A percentile compares a stretch with the other conserved stretches of the same genome.
These are phyloP conservation scores for Lamprotornis superbus DNA, from an alignment of 2,113 vertebrate species.

Conservation along the genomic window DNA sequence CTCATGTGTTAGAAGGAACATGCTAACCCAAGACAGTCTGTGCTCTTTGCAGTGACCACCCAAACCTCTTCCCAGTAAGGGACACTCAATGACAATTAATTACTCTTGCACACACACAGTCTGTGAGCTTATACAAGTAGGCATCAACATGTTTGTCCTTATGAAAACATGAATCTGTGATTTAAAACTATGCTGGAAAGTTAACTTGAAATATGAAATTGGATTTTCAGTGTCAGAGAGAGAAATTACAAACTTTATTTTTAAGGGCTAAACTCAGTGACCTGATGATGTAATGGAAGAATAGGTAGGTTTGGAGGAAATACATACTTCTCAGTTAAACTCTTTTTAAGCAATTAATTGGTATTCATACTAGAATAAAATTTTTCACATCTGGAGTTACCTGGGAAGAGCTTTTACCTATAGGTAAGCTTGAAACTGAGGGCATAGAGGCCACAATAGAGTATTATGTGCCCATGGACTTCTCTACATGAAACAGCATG, in stretches of 20 bases:
- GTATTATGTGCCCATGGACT: accelerated
- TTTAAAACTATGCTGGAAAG: background rate
- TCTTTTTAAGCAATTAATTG: background rate
- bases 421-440: background rate
- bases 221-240: background rate
- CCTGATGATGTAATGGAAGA: background rate
- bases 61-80: background rate
- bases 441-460: background rate
- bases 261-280: background rate
- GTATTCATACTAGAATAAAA: background rate
- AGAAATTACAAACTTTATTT: background rate
- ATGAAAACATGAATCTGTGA: background rate
- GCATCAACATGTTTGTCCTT: background rate
- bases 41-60: background rate
- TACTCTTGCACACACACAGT: background rate
- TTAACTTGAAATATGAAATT: background rate
- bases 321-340: background rate
- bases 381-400: background rate
- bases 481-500: background rate
- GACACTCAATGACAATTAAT: background rate
- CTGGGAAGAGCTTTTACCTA: background rate
- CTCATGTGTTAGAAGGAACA: slow-evolving; percentile 23
- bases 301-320: background rate
- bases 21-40: background rate
- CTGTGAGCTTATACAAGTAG: background rate